These are phyloP conservation scores for Phoeniculus purpureus DNA, from an alignment of 2,797 vertebrate genomes.

Conservation along the genomic window DNA sequence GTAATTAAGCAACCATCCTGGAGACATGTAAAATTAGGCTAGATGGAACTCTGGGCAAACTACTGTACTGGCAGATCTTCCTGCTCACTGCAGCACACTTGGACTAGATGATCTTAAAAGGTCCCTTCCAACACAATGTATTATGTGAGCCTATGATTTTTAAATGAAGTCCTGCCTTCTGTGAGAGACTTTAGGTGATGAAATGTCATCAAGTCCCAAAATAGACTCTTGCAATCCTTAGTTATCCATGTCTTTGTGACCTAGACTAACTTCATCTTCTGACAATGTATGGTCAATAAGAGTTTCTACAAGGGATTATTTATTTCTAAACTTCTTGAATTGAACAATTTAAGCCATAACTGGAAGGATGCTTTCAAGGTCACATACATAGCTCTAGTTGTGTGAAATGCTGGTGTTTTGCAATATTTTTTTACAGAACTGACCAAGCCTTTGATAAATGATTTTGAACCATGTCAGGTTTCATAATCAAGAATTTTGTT, in stretches of 20 bases:
- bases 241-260: not conserved
- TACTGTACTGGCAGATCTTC: too few species aligned
- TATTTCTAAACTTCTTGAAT: not conserved
- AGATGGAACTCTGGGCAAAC: too few species aligned
- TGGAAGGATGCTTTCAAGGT: not conserved
- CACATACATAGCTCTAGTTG: not conserved
- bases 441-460: not conserved
- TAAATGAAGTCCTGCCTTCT: not conserved
- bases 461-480: not conserved
- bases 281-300: too few species aligned
- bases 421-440: not conserved
- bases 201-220: not conserved
- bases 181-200: not conserved
- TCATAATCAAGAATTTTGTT: not conserved
- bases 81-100: too few species aligned
- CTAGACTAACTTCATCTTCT: not conserved
- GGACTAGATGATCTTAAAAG: not conserved
- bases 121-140: too few species aligned
- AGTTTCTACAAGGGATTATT: too few species aligned
- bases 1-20: too few species aligned
- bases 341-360: not conserved
- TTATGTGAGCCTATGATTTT: too few species aligned
- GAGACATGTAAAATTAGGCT: too few species aligned
- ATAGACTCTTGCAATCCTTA: not conserved
- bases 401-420: too few species aligned